Base-by-base conservation (phyloP, 2,113 vertebrate genomes). In the Microcebus ravelobensis region DNA sequence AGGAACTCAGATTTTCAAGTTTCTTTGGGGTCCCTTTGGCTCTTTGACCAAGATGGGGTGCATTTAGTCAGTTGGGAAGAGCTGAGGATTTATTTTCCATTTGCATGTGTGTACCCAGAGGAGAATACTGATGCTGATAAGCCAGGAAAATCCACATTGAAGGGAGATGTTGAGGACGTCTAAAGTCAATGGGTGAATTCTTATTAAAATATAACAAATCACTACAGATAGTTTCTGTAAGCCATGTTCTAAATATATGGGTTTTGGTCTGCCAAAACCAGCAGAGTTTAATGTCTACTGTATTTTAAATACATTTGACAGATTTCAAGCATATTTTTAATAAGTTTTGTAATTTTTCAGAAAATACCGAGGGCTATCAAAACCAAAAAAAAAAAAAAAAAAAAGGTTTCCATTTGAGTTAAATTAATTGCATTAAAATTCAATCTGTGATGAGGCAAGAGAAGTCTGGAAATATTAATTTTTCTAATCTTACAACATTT, bases 231-330 rank as follows among this genome's bases (percentile, higher is more conserved):
- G 17, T 45, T 90, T 81, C n/a, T 36, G 36, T 23, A 63, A 83
- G 9, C 50, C 42, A 81, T 1, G 3, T 48, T 90, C 50, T 92
- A 82, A 84, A 52, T 68, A 50, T 68, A 50, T 18, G 39, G 15
- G 45, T 2, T 74, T 85, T 71, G 10, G 2, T 71, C 29, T 85
- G 34, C 59, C 68, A 9, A 74, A 92, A 57, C 90, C 65, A 73
- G 8, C 31, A 63, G 18, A 42, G n/a, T 71, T 94, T 84, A 82
- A 48, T 27, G 12, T 83, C 36, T 79, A 27, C 11, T 87, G 20
- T 1, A 23, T 74, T 83, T 87, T 55, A 94, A 94, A 96, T 68
- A 70, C 39, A 87, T 42, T 80, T 95, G 77, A 67, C 55, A 73
- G 18, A 34, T 50, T 88, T 85, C 90, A 77, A 81, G 45, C 50